Base-by-base conservation (phyloP, 2,797 vertebrate species). In the Hydrophis major region DNA sequence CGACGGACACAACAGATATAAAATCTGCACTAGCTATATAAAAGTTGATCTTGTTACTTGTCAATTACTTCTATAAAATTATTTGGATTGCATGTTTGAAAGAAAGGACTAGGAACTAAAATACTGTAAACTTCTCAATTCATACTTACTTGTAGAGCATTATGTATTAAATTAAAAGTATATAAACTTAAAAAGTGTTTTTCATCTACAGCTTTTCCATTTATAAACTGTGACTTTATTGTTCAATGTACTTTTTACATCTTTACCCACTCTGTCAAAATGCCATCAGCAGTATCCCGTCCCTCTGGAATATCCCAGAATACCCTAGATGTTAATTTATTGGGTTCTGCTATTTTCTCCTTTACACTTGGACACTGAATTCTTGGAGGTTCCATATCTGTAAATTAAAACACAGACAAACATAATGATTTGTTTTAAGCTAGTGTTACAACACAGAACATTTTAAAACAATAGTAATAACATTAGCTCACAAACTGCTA, bases 251-350 rank as follows among this genome's bases (percentile, higher is more conserved):
- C 61, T 63, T 63, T 63, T n/a, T 28, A 89, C 10, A 16, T 6
- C 60, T 94, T 88, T 91, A 98, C 99, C 96, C 96, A 99, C 99
- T 99, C 99, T 47, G 99, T 99, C 50, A 99, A 98, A 97, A 99
- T 99, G 90, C 99, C 99, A 0, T 99, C 99, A 12, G 99, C 99
- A 0, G 98, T 99, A 97, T 99, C 99, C 59, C 98, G 97, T 22
- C 99, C 99, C 96, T 99, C 99, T 0, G 99, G 99, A 0, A 98
- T 99, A 93, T 99, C 99, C 99, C 99, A 99, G 93, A 98, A 98
- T 95, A 99, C 98, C 93, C 98, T 98, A 28, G 98, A 98, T 0
- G 99, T 99, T 96, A 99, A 93, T 95, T 99, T 99, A 94, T 99
- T 98, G 42, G 99, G 99, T 90, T 99, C 99, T 0, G 99, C 99